Evolutionary conservation across 2,888 invertebrate species (phyloP).

Genomic region (Drosophila austrosaltans): DNA sequence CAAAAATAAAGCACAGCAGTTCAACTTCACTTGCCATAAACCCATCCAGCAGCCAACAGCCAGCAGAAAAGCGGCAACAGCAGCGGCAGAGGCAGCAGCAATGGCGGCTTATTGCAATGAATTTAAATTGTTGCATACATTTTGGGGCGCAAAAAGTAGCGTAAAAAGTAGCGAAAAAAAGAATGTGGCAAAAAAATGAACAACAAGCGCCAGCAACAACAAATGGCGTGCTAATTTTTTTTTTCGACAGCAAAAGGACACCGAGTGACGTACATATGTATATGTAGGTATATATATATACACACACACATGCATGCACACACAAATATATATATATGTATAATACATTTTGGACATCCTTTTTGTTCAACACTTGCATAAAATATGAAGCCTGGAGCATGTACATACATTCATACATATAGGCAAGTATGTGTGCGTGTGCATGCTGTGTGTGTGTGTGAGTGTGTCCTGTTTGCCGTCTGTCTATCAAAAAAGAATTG

Average conservation of each 20-base stretch:
- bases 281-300: not conserved
- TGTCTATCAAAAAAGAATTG: conserved; percentile 70
- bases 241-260: conserved; percentile 18
- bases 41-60: conserved; percentile 16
- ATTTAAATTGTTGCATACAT: conserved; percentile 77
- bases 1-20: conserved; percentile 39
- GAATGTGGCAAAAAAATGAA: conserved; percentile 42
- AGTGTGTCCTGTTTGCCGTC: conserved; percentile 59
- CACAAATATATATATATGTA: not conserved
- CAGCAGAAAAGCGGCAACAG: conserved; percentile 7
- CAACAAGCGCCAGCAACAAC: conserved; percentile 61
- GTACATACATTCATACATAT: not conserved
- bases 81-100: conserved; percentile 3
- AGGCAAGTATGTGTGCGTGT: conserved; percentile 18
- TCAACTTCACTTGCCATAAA: conserved; percentile 29
- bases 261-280: not conserved
- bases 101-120: conserved; percentile 70
- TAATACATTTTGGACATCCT: conserved; percentile 4
- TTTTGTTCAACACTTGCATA: conserved; percentile 63
- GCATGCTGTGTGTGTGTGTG: conserved; percentile 28
- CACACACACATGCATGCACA: not conserved
- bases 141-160: conserved; percentile 47
- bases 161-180: conserved; percentile 11
- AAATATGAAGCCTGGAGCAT: conserved; percentile 62
- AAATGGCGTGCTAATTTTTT: conserved; percentile 74